phyloP scores from a whole-genome alignment of 2,113 vertebrate species.

The Andinoacara biseriatus region DNA sequence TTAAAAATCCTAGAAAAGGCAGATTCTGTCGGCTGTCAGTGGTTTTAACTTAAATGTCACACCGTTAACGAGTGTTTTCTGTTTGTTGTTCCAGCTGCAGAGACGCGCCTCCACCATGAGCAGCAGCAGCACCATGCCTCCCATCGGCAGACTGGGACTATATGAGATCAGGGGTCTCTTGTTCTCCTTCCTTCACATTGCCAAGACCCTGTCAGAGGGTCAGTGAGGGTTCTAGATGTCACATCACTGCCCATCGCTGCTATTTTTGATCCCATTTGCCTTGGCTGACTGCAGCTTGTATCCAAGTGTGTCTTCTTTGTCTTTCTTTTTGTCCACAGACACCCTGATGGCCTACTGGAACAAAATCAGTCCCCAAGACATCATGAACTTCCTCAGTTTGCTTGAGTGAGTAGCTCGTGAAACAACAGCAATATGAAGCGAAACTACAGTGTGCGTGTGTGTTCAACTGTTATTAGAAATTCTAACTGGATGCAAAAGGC shows the following conservation, averaged over 20 bases:
- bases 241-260: not conserved
- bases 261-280: not conserved
- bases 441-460: not conserved
- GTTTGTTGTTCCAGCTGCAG: slow-evolving; percentile 58
- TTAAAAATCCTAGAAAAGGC: not conserved
- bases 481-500: not conserved
- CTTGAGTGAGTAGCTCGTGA: slow-evolving; percentile 88
- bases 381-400: slow-evolving; percentile 91
- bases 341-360: slow-evolving; percentile 92
- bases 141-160: slow-evolving; percentile 85
- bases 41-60: not conserved
- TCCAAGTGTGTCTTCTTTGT: not conserved
- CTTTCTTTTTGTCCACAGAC: slow-evolving; percentile 76
- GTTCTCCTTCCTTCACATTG: slow-evolving; percentile 90
- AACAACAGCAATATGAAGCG: not conserved
- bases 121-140: slow-evolving; percentile 78
- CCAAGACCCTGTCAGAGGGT: slow-evolving; percentile 96
- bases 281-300: not conserved
- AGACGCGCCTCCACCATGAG: slow-evolving; percentile 80
- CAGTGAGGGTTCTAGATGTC: slow-evolving; percentile 38
- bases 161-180: slow-evolving; percentile 92
- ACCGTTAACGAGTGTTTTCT: not conserved
- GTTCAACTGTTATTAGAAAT: not conserved
- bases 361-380: slow-evolving; percentile 90
- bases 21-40: not conserved